These are phyloP conservation scores for Holothuria leucospilota DNA, from an alignment of 53 echinoderm and acorn worm genomes.

Conservation along the genomic window DNA sequence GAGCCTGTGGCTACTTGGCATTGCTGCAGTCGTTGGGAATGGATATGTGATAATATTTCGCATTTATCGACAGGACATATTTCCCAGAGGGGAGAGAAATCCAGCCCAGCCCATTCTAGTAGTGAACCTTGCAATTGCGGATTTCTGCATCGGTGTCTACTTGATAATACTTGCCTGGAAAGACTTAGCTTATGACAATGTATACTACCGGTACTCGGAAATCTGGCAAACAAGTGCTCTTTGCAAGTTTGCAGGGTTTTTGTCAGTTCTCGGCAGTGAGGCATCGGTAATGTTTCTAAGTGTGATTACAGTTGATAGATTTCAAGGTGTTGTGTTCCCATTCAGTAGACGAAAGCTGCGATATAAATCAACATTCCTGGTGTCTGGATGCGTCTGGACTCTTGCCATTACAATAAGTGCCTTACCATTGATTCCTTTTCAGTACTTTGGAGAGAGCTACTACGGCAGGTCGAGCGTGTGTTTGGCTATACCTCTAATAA, in stretches of 20 bases:
- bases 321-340: conserved; percentile 7
- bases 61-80: background rate
- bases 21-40: conserved; percentile 34
- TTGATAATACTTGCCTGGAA: conserved; percentile 79
- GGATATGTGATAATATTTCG: conserved; percentile 18
- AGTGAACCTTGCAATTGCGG: conserved; percentile 87
- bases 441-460: conserved; percentile 41
- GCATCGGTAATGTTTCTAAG: conserved; percentile 38
- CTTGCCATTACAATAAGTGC: background rate
- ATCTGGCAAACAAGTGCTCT: conserved; percentile 10
- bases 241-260: conserved; percentile 33
- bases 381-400: conserved; percentile 13
- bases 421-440: background rate
- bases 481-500: conserved; percentile 28
- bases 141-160: conserved; percentile 88
- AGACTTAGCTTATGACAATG: conserved; percentile 55
- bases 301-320: conserved; percentile 48
- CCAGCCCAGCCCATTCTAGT: conserved; percentile 80
- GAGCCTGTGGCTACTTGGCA: conserved; percentile 37
- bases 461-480: conserved; percentile 46
- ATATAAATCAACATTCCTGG: background rate
- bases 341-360: background rate
- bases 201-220: background rate
- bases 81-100: background rate
- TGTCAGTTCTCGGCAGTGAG: conserved; percentile 33